phyloP scores from a whole-genome alignment of 2,113 vertebrate genomes.

The Thunnus thynnus region DNA sequence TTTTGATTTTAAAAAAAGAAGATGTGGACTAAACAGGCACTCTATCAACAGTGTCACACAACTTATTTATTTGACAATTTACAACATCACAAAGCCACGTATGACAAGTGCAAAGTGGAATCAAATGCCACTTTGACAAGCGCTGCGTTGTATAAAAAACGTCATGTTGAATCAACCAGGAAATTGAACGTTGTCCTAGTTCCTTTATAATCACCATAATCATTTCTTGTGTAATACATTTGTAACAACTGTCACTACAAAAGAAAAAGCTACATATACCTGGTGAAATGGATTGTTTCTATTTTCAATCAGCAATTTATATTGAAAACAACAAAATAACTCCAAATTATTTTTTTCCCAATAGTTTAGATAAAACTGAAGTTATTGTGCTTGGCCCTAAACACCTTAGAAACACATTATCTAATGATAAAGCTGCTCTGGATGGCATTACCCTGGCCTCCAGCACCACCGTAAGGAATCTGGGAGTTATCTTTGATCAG shows the following conservation, averaged over 20 bases:
- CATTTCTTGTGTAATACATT: slow-evolving; percentile 23
- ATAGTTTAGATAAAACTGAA: too few species aligned
- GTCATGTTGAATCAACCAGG: background rate
- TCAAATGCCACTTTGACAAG: background rate
- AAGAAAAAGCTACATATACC: slow-evolving; percentile 12
- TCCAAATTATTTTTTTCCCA: too few species aligned
- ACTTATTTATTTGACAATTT: background rate
- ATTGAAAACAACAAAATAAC: background rate
- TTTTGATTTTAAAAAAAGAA: background rate
- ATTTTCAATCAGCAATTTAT: background rate
- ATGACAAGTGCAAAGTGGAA: slow-evolving; percentile 8
- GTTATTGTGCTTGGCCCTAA: too few species aligned
- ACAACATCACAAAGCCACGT: background rate
- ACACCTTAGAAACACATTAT: too few species aligned
- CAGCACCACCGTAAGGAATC: too few species aligned
- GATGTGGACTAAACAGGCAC: background rate
- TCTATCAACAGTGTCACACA: background rate
- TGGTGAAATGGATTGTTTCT: background rate
- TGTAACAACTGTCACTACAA: background rate
- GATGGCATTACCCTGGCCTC: too few species aligned
- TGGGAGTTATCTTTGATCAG: too few species aligned
- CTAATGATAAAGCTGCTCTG: too few species aligned
- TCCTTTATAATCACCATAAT: slow-evolving; percentile 20
- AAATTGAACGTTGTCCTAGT: slow-evolving; percentile 43
- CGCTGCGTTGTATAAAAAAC: background rate